Evolutionary conservation across 2,888 invertebrate genomes (phyloP).

Genomic region (Dasypolia templi): DNA sequence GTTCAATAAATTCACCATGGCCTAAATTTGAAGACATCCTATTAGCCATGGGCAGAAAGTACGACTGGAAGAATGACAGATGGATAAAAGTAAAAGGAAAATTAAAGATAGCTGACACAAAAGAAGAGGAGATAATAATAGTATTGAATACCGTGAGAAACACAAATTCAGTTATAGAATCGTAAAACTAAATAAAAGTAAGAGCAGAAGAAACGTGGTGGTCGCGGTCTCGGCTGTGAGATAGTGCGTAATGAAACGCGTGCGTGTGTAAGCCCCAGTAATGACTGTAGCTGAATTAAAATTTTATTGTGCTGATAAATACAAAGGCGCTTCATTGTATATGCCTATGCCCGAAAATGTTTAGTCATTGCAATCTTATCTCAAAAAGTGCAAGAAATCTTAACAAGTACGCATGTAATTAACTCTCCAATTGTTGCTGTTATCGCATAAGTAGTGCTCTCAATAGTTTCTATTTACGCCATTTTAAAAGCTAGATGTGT

Average conservation of each 20-base stretch:
- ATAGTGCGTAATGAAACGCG: slow-evolving; percentile 73
- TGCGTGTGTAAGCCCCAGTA: slow-evolving; percentile 64
- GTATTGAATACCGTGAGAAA: slow-evolving; percentile 77
- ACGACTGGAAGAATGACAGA: slow-evolving; percentile 88
- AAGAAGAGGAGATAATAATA: slow-evolving; percentile 67
- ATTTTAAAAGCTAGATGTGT: slow-evolving; percentile 59
- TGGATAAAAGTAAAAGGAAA: slow-evolving; percentile 87
- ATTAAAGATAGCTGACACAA: slow-evolving; percentile 64
- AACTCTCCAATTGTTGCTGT: slow-evolving; percentile 59
- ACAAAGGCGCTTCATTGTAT: slow-evolving; percentile 61
- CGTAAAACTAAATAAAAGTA: slow-evolving; percentile 84
- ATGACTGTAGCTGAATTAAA: slow-evolving; percentile 54
- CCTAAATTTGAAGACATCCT: slow-evolving; percentile 87
- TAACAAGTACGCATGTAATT: slow-evolving; percentile 61
- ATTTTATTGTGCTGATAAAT: slow-evolving; percentile 48
- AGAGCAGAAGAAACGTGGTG: slow-evolving; percentile 85
- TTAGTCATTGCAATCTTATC: slow-evolving; percentile 58
- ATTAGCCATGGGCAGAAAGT: slow-evolving; percentile 82
- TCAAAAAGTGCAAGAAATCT: too few relatives aligned
- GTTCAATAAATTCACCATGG: slow-evolving; percentile 71
- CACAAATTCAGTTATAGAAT: slow-evolving; percentile 87
- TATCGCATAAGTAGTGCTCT: slow-evolving; percentile 61
- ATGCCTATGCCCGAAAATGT: slow-evolving; percentile 52
- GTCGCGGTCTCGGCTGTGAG: slow-evolving; percentile 87
- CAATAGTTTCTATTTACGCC: slow-evolving; percentile 62